Evolutionary conservation across 2,888 invertebrate species (phyloP), one percentile per base, ranked within the genome.

Genomic region (Entomobrya multifasciata): DNA sequence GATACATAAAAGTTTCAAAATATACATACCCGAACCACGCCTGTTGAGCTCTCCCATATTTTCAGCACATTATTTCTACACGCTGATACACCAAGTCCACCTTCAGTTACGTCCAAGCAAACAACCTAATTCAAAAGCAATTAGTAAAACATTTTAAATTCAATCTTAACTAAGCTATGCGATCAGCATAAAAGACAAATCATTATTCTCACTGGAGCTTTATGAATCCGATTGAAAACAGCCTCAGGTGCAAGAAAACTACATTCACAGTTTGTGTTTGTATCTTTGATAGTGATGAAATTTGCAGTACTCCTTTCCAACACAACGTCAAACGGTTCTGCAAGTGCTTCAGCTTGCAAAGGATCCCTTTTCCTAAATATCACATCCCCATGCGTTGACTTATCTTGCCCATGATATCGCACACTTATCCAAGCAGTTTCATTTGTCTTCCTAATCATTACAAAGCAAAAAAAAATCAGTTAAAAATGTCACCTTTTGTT

Each of bases 11-110:
- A 60, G 20, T n/a, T 30, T 55, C 20, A 88, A 20, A 82, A 65
- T 36, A 25, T 11, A 84, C 92, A 91, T 92, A 94, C 94, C 91
- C 93, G 92, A 30, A 93, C 92, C 90, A 92, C 93, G 92, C 95
- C 95, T 92, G 94, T 94, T 90, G 94, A 93, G 67, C 94, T 94
- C 90, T 95, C 95, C 95, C 95, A 95, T 15, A 95, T 93, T 76
- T 94, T 92, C 1, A 95, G 92, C 90, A 94, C 94, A 87, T 94
- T 94, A 82, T 93, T 94, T 89, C 94, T 93, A 92, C 94, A 94
- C 81, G 94, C 94, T 11, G 95, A 95, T 17, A 95, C 94, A 41
- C 94, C 95, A 49, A 95, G 92, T 13, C 95, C 95, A 91, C 94
- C 95, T 74, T 94, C 93, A 70, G 95, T 94, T 1, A 94, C 94